A percentile compares a stretch with the other conserved stretches of the same genome.
phyloP scores from a whole-genome alignment of 2,797 vertebrate species.

The Squalus acanthias region DNA sequence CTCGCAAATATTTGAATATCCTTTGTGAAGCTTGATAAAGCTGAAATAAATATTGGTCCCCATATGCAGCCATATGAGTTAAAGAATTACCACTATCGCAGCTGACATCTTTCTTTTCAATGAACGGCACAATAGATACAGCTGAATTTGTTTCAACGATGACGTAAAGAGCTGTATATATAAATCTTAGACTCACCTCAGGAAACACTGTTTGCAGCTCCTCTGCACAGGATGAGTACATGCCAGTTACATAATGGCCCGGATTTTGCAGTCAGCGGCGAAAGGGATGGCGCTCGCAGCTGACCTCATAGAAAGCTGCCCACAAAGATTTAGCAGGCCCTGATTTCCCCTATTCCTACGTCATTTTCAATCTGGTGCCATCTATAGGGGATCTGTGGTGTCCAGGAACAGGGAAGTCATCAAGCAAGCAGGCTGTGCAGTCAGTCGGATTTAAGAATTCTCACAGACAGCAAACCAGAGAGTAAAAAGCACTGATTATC shows the following conservation, averaged over 20 bases:
- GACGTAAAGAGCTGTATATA: not conserved
- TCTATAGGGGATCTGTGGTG: too few relatives aligned
- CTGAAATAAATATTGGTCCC: not conserved
- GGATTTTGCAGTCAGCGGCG: too few relatives aligned
- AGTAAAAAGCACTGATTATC: too few relatives aligned
- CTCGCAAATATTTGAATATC: not conserved
- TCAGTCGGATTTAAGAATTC: too few relatives aligned
- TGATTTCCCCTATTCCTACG: too few relatives aligned
- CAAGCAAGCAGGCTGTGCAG: too few relatives aligned
- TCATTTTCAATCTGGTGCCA: too few relatives aligned
- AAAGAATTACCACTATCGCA: not conserved
- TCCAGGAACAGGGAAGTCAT: too few relatives aligned
- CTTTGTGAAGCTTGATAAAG: not conserved
- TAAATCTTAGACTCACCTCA: not conserved
- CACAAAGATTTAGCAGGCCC: too few relatives aligned
- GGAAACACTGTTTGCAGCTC: not conserved
- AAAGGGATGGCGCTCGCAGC: too few relatives aligned
- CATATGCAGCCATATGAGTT: not conserved
- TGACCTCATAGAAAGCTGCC: too few relatives aligned
- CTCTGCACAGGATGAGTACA: not conserved
- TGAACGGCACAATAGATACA: not conserved
- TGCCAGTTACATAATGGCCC: not conserved
- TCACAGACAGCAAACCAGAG: too few relatives aligned
- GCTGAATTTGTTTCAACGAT: not conserved
- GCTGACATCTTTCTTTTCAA: not conserved